Evolutionary conservation across 2,888 invertebrate genomes (phyloP), one percentile per base, ranked within the genome.

Genomic region (Drosophila peninsularis): DNA sequence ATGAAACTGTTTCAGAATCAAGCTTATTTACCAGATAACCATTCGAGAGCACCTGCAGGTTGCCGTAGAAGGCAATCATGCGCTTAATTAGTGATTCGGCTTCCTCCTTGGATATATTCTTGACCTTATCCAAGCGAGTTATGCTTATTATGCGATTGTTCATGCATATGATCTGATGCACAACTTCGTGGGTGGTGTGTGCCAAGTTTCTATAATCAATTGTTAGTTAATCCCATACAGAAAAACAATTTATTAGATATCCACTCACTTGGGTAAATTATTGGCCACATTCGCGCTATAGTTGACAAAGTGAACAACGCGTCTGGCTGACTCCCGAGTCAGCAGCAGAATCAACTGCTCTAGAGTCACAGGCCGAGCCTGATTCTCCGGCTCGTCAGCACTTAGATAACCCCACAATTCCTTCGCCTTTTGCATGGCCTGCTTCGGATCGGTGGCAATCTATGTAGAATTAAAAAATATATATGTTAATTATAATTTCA

Each of bases 331-430:
- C 92, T 97, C 97, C n/a, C 97, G 93, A 0, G 96, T 95, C 66
- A 97, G 90, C 65, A 97, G 92, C 39, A 96, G 96, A 60, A 96
- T 92, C 71, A 97, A 92, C 89, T 97, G 96, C 89, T 97, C 97
- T 36, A 97, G 90, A 2, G 96, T 96, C 70, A 94, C 94, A 0
- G 97, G 97, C 37, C 96, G 94, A 5, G 96, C 96, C 92, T 97
- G 97, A 93, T 97, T 97, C 92, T 96, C 97, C 0, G 97, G 97
- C 89, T 97, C 97, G 27, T 96, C 95, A 76, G 94, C 92, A 87
- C 96, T 96, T 57, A 97, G 92, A 41, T 94, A 94, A 1, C 91
- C 91, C 95, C 96, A 97, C 49, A 97, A 91, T 75, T 95, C 95
- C 80, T 94, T 95, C 2, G 95, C 95, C 90, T 96, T 96, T 90